Conservation (phyloP, 1,140 invertebrate species). For the Aethina tumida region DNA sequence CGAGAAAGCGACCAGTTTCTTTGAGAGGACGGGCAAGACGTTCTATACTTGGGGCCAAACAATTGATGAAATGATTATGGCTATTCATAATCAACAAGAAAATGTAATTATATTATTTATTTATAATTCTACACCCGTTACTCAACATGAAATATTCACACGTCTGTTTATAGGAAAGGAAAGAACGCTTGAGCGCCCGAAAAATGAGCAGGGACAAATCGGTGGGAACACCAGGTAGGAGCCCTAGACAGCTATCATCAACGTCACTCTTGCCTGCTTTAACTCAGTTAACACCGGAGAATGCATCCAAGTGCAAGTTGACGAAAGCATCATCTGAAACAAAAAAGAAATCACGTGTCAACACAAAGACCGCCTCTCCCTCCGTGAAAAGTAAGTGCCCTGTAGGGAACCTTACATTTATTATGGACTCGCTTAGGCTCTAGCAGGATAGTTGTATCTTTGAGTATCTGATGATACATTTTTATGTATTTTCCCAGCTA, state of each 20-base stretch:
- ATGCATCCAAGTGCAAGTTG: no score
- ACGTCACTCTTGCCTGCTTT: no score
- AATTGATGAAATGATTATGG: conserved; percentile 17
- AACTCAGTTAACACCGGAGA: no score
- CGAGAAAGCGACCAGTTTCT: conserved; percentile 44
- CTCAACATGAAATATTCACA: neutral
- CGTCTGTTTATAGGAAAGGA: conserved; percentile 10
- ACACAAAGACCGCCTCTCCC: no score
- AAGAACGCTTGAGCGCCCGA: conserved; percentile 20
- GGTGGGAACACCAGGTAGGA: conserved; percentile 4
- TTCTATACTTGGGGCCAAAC: conserved; percentile 50
- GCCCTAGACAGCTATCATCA: conserved; percentile 8
- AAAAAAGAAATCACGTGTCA: no score
- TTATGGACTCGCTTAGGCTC: no score
- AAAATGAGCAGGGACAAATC: conserved; percentile 18
- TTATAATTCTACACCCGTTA: neutral
- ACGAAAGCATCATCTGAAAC: no score
- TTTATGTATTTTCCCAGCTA: no score
- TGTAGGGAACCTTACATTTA: no score
- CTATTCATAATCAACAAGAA: conserved; percentile 17
- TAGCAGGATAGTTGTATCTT: no score
- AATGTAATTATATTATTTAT: conserved; percentile 15
- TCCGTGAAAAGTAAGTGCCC: no score
- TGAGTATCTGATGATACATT: no score
- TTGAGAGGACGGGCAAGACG: conserved; percentile 36